Base-by-base conservation (phyloP, 2,797 vertebrate genomes). In the Phrynocephalus forsythii region DNA sequence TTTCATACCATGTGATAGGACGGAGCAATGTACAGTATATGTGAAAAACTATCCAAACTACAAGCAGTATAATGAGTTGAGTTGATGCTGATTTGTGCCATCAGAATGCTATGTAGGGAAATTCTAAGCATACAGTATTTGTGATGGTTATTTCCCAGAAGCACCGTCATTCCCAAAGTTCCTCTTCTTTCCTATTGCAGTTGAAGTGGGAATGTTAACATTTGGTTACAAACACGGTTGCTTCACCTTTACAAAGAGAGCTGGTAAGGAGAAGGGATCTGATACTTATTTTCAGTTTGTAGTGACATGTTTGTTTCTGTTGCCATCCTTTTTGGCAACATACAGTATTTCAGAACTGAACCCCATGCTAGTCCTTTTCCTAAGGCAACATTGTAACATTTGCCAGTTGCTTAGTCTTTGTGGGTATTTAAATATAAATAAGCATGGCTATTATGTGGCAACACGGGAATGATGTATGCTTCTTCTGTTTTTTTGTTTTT, bases 391-490 rank as follows among this genome's bases (percentile, higher is more conserved):
- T 33, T 33, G 33, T 33, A 33, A 33, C 33, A 33, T 33, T 33
- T 33, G 33, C 33, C 91, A 91, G 89, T 91, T 84, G 76, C 92
- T 79, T 88, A 60, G 83, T 50, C 88, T 79, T 26, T 87, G 93
- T 0, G 87, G 92, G 90, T 94, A 95, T 87, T 93, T 56, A 20
- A 87, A 87, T 44, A 44, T 44, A 44, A 93, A 84, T 33, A 91
- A 79, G 85, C 90, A 95, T 0, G 94, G 95, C 94, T 91, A 92
- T 76, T 73, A 0, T 95, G 93, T 86, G 92, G 94, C 94, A 94
- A 94, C 13, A 87, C 20, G 60, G 87, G 88, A 95, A 96, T 95
- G 88, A 94, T 82, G 83, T 91, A 90, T 90, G 50, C 30, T 44
- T 92, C 90, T 82, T 89, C 87, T 69, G 18, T 50, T 86, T 86